Evolutionary conservation across 2,113 vertebrate species (phyloP).

Genomic region (Poecilia latipinna): DNA sequence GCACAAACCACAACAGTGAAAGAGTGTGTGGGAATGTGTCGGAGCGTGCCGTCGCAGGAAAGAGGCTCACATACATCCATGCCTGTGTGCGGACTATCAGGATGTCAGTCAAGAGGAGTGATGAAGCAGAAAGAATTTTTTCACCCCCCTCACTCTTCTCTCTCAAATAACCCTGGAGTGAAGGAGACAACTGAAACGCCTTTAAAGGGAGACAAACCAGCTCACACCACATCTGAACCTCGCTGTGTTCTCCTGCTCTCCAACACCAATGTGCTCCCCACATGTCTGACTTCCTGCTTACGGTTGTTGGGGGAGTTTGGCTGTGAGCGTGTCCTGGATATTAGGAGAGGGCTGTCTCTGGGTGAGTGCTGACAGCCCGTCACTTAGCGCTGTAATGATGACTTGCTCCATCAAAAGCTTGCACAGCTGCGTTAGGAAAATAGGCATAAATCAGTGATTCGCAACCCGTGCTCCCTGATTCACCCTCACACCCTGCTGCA

Average conservation of each 20-base stretch:
- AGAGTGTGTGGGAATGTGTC: slow-evolving; percentile 17
- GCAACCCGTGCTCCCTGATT: not conserved
- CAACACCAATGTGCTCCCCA: slow-evolving; percentile 77
- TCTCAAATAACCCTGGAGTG: slow-evolving; percentile 48
- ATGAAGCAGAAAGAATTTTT: slow-evolving; percentile 61
- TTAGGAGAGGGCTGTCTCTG: slow-evolving; percentile 19
- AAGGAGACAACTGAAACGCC: slow-evolving; percentile 66
- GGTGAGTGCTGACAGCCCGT: slow-evolving; percentile 57
- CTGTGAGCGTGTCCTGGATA: slow-evolving; percentile 31
- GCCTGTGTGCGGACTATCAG: slow-evolving; percentile 65
- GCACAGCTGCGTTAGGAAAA: slow-evolving; percentile 33
- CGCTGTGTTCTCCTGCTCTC: slow-evolving; percentile 57
- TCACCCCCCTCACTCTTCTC: slow-evolving; percentile 13
- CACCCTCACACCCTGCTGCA: not conserved
- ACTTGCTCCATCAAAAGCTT: slow-evolving; percentile 27
- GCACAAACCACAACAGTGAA: slow-evolving; percentile 68
- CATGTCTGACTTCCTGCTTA: slow-evolving; percentile 65
- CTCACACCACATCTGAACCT: slow-evolving; percentile 74
- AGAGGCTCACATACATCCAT: slow-evolving; percentile 55
- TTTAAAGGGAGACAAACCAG: slow-evolving; percentile 74
- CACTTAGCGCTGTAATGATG: slow-evolving; percentile 53
- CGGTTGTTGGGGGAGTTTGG: slow-evolving; percentile 47
- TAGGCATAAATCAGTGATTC: slow-evolving; percentile 11
- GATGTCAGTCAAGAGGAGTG: slow-evolving; percentile 66
- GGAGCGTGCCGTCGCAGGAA: slow-evolving; percentile 46